phyloP scores from a whole-genome alignment of 2,888 invertebrate genomes.

The Drepanosiphum platanoidis region DNA sequence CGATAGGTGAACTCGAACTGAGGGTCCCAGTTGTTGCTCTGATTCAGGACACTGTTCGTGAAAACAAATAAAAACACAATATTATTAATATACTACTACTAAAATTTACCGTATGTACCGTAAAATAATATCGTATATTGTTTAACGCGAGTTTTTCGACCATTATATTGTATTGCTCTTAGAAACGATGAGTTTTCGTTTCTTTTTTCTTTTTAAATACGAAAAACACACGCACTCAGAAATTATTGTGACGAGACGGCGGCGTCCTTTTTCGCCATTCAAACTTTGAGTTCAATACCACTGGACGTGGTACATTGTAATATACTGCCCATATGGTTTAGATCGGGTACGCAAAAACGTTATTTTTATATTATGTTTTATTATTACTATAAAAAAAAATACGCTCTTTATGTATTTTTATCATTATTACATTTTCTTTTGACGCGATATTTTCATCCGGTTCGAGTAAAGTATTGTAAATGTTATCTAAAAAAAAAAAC shows the following conservation, averaged over 20 bases:
- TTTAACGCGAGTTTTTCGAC: neutral
- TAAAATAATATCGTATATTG: neutral
- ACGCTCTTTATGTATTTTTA: neutral
- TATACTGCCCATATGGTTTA: too few relatives aligned
- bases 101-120: too few relatives aligned
- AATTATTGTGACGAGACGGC: neutral
- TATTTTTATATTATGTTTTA: neutral
- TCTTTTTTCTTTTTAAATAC: neutral
- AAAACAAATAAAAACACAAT: slow-evolving; percentile 41
- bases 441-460: too few relatives aligned
- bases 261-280: neutral
- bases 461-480: neutral
- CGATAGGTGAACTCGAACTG: slow-evolving; percentile 86
- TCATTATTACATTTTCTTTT: neutral
- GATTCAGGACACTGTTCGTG: slow-evolving; percentile 76
- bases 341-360: neutral
- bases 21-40: slow-evolving; percentile 84
- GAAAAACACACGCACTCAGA: neutral
- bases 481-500: too few relatives aligned
- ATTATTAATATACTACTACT: slow-evolving; percentile 7
- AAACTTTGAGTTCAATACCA: slow-evolving; percentile 25
- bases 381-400: neutral
- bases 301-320: neutral
- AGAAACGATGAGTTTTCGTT: neutral
- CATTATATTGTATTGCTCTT: neutral